phyloP scores from a whole-genome alignment of 2,113 vertebrate species.

The Seriola quinqueradiata region DNA sequence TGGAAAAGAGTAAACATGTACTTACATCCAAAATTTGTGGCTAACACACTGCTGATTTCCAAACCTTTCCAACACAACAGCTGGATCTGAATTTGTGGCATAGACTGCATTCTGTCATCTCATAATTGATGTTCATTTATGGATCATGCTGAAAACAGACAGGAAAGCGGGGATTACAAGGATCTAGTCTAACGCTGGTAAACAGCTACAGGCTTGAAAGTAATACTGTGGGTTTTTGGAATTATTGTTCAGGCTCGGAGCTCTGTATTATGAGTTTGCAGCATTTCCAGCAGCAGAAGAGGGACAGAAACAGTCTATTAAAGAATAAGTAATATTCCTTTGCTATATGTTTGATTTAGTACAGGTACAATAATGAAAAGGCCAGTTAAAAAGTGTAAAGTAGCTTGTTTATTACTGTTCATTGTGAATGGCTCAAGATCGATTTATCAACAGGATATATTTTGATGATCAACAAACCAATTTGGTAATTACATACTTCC shows the following conservation, averaged over 20 bases:
- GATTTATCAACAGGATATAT: background rate
- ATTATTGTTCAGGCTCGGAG: slow-evolving; percentile 9
- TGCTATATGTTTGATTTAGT: background rate
- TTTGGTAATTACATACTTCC: background rate
- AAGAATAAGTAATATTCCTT: background rate
- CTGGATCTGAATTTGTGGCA: slow-evolving; percentile 7
- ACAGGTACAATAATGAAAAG: background rate
- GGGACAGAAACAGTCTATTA: background rate
- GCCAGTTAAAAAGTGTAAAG: background rate
- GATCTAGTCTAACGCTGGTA: slow-evolving; percentile 32
- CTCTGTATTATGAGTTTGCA: background rate
- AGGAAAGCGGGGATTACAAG: slow-evolving; percentile 51
- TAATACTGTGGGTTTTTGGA: slow-evolving; percentile 34
- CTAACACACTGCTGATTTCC: slow-evolving; percentile 39
- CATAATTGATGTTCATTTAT: slow-evolving; percentile 44
- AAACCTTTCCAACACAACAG: slow-evolving; percentile 36
- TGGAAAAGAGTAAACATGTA: slow-evolving; percentile 55
- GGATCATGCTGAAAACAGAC: slow-evolving; percentile 47
- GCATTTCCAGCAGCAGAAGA: background rate
- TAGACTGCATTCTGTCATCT: slow-evolving; percentile 29
- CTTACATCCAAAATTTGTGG: slow-evolving; percentile 47
- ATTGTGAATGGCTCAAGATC: background rate
- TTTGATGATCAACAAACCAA: too few species aligned
- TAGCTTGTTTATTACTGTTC: background rate
- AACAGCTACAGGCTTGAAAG: slow-evolving; percentile 32